phyloP scores from a whole-genome alignment of 2,888 invertebrate genomes.

The Coleophora flavipennella region DNA sequence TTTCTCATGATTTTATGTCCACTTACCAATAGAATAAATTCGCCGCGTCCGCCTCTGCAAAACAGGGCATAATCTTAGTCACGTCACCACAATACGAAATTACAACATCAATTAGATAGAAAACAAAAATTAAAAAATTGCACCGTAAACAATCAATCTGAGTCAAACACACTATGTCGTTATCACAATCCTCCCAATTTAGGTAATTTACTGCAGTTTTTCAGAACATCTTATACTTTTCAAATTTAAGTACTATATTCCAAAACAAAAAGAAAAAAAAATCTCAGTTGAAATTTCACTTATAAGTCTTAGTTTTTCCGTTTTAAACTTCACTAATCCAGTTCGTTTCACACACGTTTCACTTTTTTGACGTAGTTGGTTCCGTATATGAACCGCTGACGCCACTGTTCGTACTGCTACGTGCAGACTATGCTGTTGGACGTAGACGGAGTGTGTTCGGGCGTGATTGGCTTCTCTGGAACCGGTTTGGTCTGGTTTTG shows the following conservation, averaged over 20 bases:
- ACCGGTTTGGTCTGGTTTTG: conserved; percentile 17
- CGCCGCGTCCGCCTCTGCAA: too few species aligned
- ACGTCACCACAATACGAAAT: too few species aligned
- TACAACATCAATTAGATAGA: too few species aligned
- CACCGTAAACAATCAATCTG: conserved; percentile 2
- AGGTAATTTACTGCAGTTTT: too few species aligned
- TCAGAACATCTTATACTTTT: too few species aligned
- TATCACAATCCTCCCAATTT: too few species aligned
- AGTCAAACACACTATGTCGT: background rate
- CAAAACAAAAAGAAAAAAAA: background rate
- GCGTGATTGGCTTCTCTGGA: conserved; percentile 19
- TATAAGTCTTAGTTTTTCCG: background rate
- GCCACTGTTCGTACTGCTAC: conserved; percentile 63
- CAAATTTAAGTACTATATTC: background rate
- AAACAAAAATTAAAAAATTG: background rate
- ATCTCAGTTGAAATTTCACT: background rate
- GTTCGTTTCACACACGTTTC: conserved; percentile 22
- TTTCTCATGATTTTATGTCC: too few species aligned
- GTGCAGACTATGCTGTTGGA: conserved; percentile 53
- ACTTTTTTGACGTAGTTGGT: conserved; percentile 30
- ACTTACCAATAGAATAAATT: too few species aligned
- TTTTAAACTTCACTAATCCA: background rate
- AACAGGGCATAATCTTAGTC: too few species aligned
- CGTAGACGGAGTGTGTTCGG: conserved; percentile 27
- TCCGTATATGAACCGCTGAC: conserved; percentile 57